Evolutionary conservation across 1,140 invertebrate genomes (phyloP).

Genomic region (Batillaria attramentaria): DNA sequence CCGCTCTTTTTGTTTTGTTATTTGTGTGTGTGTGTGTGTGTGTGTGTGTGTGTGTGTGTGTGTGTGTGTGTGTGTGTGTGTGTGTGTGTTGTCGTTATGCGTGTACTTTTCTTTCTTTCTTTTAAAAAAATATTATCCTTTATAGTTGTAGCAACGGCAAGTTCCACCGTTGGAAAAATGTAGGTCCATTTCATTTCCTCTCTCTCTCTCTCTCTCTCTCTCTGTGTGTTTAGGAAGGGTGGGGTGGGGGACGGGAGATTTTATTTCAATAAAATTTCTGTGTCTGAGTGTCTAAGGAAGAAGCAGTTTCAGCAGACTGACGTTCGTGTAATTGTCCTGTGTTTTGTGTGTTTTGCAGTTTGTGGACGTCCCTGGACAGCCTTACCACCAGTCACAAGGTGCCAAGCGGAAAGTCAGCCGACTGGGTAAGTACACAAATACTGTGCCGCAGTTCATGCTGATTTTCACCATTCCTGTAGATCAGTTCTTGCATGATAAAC

Average conservation of each 20-base stretch:
- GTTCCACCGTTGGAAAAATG: not conserved
- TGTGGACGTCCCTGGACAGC: not conserved
- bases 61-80: constrained; percentile 9
- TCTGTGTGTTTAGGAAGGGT: not conserved
- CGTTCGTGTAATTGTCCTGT: not conserved
- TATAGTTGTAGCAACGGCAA: too few relatives aligned
- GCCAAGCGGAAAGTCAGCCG: constrained; percentile 18
- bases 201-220: not conserved
- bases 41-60: constrained; percentile 13
- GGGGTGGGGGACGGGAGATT: too few relatives aligned
- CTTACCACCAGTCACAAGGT: not conserved
- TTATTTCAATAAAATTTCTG: too few relatives aligned
- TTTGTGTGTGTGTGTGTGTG: constrained; percentile 1
- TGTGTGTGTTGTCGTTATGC: not conserved
- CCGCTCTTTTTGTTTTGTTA: too few relatives aligned
- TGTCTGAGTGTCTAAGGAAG: too few relatives aligned
- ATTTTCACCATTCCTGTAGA: too few relatives aligned
- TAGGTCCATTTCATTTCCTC: too few relatives aligned
- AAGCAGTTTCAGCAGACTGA: too few relatives aligned
- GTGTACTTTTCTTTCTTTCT: not conserved
- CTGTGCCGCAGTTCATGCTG: too few relatives aligned
- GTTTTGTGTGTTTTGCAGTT: not conserved
- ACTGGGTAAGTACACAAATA: constrained; percentile 18
- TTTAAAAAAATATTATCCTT: not conserved
- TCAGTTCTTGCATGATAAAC: too few relatives aligned